Conservation (phyloP, 2,797 vertebrate species). For the Tinamus major region DNA sequence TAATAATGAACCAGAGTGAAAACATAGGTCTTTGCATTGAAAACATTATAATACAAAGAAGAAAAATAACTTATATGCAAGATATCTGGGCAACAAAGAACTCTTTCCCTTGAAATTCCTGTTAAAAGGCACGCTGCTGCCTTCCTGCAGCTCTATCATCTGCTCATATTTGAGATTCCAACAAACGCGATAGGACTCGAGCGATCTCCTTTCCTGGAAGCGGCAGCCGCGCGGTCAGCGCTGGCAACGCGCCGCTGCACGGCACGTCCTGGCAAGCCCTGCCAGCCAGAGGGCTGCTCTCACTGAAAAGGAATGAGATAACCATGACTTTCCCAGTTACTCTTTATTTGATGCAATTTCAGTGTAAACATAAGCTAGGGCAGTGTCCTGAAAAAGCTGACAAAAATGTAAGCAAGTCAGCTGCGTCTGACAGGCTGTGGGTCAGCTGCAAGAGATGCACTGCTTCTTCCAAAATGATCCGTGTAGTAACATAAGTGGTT, state of each 20-base stretch:
- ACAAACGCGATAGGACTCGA: background rate
- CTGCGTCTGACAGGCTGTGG: background rate
- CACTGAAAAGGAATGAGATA: conserved; percentile 35
- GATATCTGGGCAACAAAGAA: background rate
- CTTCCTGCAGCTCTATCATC: background rate
- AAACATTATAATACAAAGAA: background rate
- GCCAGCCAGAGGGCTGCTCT: conserved; percentile 11
- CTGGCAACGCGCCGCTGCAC: background rate
- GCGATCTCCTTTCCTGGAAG: background rate
- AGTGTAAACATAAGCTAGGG: background rate
- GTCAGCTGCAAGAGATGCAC: background rate
- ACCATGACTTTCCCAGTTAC: background rate
- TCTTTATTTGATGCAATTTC: background rate
- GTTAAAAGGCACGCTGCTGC: conserved; percentile 10
- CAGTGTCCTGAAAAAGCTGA: conserved; percentile 20
- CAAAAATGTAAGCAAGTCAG: background rate
- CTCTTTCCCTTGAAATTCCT: conserved; percentile 20
- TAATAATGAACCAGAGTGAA: background rate
- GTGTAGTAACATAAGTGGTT: background rate
- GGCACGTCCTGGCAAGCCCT: conserved; percentile 12
- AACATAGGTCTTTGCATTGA: conserved; percentile 23
- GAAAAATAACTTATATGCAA: conserved; percentile 15
- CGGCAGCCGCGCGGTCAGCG: conserved; percentile 29
- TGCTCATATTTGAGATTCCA: conserved; percentile 45
- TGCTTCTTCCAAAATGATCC: background rate